phyloP scores from a whole-genome alignment of 2,888 invertebrate species.

The Standfussiana lucernea region DNA sequence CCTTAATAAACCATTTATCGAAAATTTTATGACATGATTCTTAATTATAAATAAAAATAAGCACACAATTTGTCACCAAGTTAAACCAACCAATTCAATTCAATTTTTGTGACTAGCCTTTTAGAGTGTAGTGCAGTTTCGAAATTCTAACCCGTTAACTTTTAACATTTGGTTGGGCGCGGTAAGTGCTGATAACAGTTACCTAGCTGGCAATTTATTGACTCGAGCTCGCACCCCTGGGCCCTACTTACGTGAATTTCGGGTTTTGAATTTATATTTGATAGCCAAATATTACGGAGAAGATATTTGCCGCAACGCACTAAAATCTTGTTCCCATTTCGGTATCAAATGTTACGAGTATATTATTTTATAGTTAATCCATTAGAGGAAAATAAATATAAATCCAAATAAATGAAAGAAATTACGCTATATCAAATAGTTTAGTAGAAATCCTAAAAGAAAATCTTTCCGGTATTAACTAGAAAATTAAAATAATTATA shows the following conservation, averaged over 20 bases:
- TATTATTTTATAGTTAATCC: slow-evolving; percentile 6
- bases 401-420: neutral
- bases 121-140: slow-evolving; percentile 44
- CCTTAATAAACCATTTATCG: neutral
- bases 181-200: slow-evolving; percentile 61
- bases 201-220: slow-evolving; percentile 68
- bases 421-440: neutral
- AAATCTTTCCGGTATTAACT: neutral
- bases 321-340: neutral
- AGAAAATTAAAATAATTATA: neutral
- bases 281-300: slow-evolving; percentile 29
- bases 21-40: neutral
- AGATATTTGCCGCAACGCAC: slow-evolving; percentile 14
- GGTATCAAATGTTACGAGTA: too few relatives aligned
- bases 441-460: neutral
- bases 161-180: slow-evolving; percentile 58
- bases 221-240: slow-evolving; percentile 50
- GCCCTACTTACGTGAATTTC: slow-evolving; percentile 59
- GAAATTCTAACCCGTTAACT: slow-evolving; percentile 65
- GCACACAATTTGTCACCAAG: slow-evolving; percentile 7
- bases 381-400: neutral
- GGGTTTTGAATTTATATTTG: slow-evolving; percentile 66
- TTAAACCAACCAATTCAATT: neutral
- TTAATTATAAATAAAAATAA: neutral
- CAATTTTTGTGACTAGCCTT: slow-evolving; percentile 29